Evolutionary conservation across 2,797 vertebrate genomes (phyloP).

Genomic region (Erethizon dorsatum): DNA sequence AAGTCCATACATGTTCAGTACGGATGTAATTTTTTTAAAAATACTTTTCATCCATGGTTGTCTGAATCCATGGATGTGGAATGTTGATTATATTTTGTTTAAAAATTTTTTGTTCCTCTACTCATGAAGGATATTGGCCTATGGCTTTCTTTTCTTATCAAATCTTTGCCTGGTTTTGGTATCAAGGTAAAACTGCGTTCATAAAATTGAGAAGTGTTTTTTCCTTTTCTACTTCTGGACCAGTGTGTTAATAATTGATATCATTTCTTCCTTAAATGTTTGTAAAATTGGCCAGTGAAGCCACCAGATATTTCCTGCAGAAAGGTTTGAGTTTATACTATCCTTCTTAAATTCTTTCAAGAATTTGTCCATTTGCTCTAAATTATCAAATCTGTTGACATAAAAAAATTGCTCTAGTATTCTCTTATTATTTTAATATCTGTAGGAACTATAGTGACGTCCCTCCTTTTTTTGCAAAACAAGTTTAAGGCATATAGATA

Average conservation of each 20-base stretch:
- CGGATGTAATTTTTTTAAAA: not conserved
- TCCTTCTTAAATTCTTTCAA: not conserved
- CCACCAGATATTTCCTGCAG: not conserved
- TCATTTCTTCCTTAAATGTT: not conserved
- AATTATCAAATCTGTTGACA: conserved; percentile 15
- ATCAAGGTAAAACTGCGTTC: not conserved
- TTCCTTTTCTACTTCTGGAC: not conserved
- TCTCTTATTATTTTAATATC: not conserved
- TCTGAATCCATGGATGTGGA: not conserved
- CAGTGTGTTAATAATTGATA: not conserved
- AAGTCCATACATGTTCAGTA: not conserved
- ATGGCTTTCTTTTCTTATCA: not conserved
- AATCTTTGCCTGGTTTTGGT: not conserved
- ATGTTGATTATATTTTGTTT: not conserved
- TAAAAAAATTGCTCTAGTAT: not conserved
- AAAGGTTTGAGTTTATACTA: not conserved
- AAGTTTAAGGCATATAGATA: conserved; percentile 81
- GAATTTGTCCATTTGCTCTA: not conserved
- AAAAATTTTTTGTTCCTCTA: not conserved
- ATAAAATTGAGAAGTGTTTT: not conserved
- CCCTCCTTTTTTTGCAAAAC: not conserved
- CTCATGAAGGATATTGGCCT: not conserved
- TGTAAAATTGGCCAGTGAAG: not conserved
- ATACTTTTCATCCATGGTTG: not conserved
- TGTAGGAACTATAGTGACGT: not conserved